phyloP scores from a whole-genome alignment of 2,113 vertebrate genomes.

The Dipodomys spectabilis region DNA sequence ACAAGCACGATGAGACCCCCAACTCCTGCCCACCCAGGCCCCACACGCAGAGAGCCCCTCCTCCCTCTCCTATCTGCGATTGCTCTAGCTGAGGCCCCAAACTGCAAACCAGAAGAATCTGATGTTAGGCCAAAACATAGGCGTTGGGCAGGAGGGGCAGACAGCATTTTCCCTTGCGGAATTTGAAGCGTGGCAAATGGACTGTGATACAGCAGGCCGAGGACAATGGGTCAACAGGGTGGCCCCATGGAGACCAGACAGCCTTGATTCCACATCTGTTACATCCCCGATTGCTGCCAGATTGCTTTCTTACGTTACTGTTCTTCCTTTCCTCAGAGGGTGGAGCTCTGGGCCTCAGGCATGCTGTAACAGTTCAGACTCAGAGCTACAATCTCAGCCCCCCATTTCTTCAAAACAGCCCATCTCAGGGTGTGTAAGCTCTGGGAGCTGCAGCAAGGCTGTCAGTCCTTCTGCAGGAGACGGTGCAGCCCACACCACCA shows the following conservation, averaged over 20 bases:
- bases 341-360: background rate
- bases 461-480: rapidly evolving
- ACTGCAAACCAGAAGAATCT: background rate
- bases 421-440: too few relatives aligned
- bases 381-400: too few relatives aligned
- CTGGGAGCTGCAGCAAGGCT: background rate
- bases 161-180: background rate
- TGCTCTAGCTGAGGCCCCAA: background rate
- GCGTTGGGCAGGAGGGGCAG: rapidly evolving
- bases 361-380: too few relatives aligned
- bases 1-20: too few relatives aligned
- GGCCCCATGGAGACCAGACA: too few relatives aligned
- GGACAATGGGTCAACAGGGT: too few relatives aligned
- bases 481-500: background rate
- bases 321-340: background rate
- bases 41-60: background rate
- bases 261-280: background rate
- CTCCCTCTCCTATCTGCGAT: background rate
- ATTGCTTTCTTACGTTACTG: background rate
- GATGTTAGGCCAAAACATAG: too few relatives aligned
- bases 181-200: rapidly evolving
- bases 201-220: too few relatives aligned
- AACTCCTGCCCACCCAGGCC: too few relatives aligned
- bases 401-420: too few relatives aligned
- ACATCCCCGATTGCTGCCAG: background rate